Evolutionary conservation across 2,113 vertebrate species (phyloP), one percentile per base, ranked within the genome.

Genomic region (Callionymus lyra): DNA sequence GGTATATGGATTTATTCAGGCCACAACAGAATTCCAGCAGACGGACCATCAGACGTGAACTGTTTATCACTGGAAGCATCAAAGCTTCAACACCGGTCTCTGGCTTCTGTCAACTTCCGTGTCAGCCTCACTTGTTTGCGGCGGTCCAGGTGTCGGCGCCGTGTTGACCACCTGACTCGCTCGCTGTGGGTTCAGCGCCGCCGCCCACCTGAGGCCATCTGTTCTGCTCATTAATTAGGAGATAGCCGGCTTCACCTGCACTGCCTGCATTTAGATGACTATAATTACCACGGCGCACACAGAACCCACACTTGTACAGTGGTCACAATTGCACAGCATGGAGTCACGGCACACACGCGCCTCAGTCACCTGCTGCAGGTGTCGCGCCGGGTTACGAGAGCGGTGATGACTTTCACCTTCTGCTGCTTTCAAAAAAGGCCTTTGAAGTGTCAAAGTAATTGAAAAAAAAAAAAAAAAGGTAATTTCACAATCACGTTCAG

Each of bases 231-330:
- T 82, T 86, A 85, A 85, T 86, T 84, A 83, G 76, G 72, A 83
- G 76, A 70, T 72, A 68, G 76, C 79, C 75, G 77, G 81, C 70
- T 84, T 85, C 85, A 86, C 84, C 85, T 86, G 85, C 82, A 71
- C 71, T 65, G 77, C 77, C 78, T 56, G 59, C 77, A 70, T 81
- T 84, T 82, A 77, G 76, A 82, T 84, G 76, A 82, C 80, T 74
- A 82, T 82, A 83, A 85, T 85, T 80, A 82, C 71, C 70, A 60
- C 65, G 49, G 56, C 3, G 33, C 44, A 36, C 34, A 34, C 12
- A 35, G 10, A 34, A 34, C 15, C 48, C 48, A 35, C 60, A 45
- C 38, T 15, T 19, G 18, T 17, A 40, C 31, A 46, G 18, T 19
- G 41, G 44, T 39, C 52, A 38, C 48, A 44, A 45, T 44, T 19